These are phyloP conservation scores for Mormyrus iriodes DNA, from an alignment of 2,113 vertebrate species.

Conservation along the genomic window DNA sequence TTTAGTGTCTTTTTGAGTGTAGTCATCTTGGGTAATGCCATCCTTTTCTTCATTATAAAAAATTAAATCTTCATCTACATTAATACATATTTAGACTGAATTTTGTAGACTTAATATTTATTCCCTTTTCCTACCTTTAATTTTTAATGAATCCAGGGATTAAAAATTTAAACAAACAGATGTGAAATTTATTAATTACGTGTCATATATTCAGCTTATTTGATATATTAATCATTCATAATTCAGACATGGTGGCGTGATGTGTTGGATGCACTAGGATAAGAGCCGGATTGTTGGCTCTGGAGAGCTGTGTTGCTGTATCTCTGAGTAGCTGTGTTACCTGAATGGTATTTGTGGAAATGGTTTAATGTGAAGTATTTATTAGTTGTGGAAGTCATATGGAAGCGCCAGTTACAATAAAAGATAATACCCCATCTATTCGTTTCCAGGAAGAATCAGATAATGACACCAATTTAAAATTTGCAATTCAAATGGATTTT, in stretches of 20 bases:
- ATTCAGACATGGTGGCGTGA: background rate
- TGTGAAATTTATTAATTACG: background rate
- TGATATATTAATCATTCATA: background rate
- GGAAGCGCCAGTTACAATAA: background rate
- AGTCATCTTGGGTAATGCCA: background rate
- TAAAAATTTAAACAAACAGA: constrained; percentile 3
- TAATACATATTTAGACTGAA: background rate
- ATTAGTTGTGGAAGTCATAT: background rate
- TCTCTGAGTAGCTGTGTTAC: background rate
- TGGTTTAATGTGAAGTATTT: background rate
- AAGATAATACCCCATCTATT: background rate
- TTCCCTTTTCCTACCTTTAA: background rate
- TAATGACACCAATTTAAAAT: background rate
- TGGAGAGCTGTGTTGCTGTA: background rate
- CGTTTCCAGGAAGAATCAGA: background rate
- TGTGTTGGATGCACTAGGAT: background rate
- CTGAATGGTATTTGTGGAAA: background rate
- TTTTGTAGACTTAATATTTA: background rate
- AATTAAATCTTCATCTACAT: background rate
- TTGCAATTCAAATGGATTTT: background rate
- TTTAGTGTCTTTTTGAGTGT: background rate
- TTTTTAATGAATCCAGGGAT: background rate
- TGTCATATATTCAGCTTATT: background rate
- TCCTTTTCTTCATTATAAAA: background rate
- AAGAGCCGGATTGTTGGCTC: background rate